Conservation (phyloP, 2,113 vertebrate species). For the Furnarius figulus region DNA sequence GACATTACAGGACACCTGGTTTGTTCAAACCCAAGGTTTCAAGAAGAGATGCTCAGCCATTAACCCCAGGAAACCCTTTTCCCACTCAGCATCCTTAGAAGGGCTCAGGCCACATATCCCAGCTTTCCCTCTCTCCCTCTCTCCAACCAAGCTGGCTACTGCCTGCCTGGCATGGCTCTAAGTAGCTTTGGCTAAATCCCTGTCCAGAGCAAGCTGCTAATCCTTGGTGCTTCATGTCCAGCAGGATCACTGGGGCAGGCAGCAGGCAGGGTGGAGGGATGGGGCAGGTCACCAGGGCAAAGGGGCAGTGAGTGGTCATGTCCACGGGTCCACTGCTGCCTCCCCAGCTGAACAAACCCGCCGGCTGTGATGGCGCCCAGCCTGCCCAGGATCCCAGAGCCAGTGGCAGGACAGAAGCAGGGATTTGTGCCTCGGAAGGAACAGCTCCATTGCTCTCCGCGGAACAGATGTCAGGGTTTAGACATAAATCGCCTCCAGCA, state of each 20-base stretch:
- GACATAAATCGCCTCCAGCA: background rate
- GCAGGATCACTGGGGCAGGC: rapidly evolving
- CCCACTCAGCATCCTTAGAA: background rate
- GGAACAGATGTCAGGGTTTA: background rate
- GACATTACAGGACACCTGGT: rapidly evolving
- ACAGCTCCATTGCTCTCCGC: background rate
- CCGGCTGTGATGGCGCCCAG: rapidly evolving
- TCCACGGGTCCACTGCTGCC: rapidly evolving
- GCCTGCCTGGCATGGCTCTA: background rate
- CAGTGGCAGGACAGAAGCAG: background rate
- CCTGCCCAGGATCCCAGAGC: background rate
- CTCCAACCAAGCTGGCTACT: background rate
- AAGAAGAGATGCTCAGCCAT: background rate
- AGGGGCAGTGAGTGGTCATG: rapidly evolving
- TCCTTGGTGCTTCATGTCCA: background rate
- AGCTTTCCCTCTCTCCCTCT: background rate
- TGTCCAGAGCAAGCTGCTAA: background rate
- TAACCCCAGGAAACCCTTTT: background rate
- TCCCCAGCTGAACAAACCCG: rapidly evolving
- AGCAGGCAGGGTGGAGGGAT: background rate
- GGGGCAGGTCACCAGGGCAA: background rate
- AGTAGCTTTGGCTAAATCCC: slow-evolving; percentile 47
- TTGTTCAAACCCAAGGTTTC: background rate
- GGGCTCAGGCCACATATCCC: background rate
- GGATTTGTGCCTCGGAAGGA: background rate